Conservation (phyloP, 2,113 vertebrate species). For the Laterallus jamaicensis region DNA sequence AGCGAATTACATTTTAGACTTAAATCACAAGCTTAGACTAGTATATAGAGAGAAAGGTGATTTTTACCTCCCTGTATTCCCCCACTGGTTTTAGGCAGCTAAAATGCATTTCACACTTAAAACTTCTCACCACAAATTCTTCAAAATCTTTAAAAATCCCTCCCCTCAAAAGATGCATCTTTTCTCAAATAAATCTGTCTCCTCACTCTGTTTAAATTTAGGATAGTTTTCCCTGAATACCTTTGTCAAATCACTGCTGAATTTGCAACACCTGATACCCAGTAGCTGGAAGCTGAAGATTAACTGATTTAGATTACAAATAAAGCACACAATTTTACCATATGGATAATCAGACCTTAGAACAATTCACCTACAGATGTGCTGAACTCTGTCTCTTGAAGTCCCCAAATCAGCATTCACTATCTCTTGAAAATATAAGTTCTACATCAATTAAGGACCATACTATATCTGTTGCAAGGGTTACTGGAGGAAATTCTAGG, state of each 20-base stretch:
- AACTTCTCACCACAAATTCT: neutral
- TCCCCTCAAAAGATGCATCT: fast-evolving
- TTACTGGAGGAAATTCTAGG: neutral
- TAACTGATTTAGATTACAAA: neutral
- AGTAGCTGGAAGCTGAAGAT: neutral
- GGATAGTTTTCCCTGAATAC: neutral
- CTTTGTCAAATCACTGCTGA: neutral
- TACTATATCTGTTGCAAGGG: neutral
- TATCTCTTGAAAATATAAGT: neutral
- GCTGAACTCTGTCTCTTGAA: neutral
- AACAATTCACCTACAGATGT: neutral
- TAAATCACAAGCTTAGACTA: neutral
- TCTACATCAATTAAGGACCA: neutral
- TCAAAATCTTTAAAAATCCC: neutral
- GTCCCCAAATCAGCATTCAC: neutral
- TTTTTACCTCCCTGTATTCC: neutral
- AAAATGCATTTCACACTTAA: neutral
- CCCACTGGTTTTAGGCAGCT: neutral
- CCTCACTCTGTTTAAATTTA: neutral
- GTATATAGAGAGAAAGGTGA: neutral
- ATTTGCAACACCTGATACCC: neutral
- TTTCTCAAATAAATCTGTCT: neutral
- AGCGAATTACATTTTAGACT: neutral
- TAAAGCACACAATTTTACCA: neutral
- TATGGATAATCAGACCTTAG: neutral